phyloP scores from a whole-genome alignment of 2,888 invertebrate species.

The Herminia tarsipennalis region DNA sequence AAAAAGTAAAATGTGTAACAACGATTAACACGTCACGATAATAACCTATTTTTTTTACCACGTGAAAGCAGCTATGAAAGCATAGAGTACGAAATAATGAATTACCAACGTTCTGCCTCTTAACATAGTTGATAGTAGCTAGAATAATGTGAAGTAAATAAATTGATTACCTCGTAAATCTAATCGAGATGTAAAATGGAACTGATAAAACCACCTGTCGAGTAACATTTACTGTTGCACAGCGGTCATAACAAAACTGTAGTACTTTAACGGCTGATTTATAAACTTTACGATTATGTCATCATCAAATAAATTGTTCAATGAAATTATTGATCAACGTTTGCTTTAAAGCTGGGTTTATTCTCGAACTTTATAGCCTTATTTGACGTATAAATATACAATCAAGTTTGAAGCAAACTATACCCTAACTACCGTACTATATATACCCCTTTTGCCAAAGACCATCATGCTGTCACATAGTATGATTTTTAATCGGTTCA shows the following conservation, averaged over 20 bases:
- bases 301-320: slow-evolving; percentile 1
- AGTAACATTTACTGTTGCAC: slow-evolving; percentile 19
- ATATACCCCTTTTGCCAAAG: too few species aligned
- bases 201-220: slow-evolving; percentile 39
- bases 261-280: slow-evolving; percentile 31
- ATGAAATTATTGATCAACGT: not conserved
- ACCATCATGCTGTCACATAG: too few species aligned
- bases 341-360: not conserved
- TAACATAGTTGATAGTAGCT: slow-evolving; percentile 31
- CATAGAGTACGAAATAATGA: too few species aligned
- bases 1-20: too few species aligned
- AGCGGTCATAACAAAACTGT: slow-evolving; percentile 32
- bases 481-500: too few species aligned
- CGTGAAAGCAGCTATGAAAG: too few species aligned
- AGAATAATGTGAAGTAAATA: slow-evolving; percentile 42
- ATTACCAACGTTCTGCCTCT: slow-evolving; percentile 18
- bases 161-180: slow-evolving; percentile 45
- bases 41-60: too few species aligned
- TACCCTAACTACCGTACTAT: too few species aligned
- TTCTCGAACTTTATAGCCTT: too few species aligned
- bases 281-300: slow-evolving; percentile 16
- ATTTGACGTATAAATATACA: too few species aligned
- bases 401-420: too few species aligned
- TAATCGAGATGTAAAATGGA: slow-evolving; percentile 26
- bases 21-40: too few species aligned